These are phyloP conservation scores for Chymomyza amoena DNA, from an alignment of 2,888 invertebrate genomes.

Conservation along the genomic window DNA sequence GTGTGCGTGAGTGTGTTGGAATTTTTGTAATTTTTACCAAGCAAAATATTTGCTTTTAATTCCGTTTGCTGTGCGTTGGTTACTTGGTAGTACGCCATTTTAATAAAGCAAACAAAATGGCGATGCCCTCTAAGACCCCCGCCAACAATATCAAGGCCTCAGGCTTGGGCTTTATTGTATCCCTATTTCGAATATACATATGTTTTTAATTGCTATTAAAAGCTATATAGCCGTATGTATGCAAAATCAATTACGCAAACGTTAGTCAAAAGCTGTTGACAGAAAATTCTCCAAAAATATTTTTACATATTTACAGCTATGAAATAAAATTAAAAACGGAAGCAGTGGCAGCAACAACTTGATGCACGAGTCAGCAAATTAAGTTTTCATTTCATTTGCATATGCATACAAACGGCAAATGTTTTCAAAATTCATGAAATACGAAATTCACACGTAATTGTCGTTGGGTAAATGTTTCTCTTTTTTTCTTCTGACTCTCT, in stretches of 20 bases:
- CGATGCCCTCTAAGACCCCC: background rate
- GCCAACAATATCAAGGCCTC: too few relatives aligned
- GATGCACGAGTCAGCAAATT: conserved; percentile 24
- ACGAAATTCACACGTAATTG: background rate
- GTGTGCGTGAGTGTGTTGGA: conserved; percentile 30
- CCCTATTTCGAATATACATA: background rate
- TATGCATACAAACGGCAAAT: conserved; percentile 13
- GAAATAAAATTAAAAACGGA: background rate
- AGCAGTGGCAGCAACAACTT: background rate
- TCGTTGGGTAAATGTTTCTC: background rate
- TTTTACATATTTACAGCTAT: background rate
- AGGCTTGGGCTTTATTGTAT: too few relatives aligned
- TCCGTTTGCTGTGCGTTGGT: conserved; percentile 27
- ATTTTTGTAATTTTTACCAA: conserved; percentile 18
- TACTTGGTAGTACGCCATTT: conserved; percentile 47
- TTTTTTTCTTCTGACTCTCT: background rate
- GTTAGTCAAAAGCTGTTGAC: background rate
- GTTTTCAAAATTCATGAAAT: conserved; percentile 38
- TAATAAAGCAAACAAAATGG: conserved; percentile 46
- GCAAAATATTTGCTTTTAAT: conserved; percentile 67
- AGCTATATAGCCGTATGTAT: background rate
- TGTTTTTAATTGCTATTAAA: background rate
- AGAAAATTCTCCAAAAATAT: background rate
- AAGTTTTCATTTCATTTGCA: conserved; percentile 42
- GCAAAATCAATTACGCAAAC: background rate